phyloP scores from a whole-genome alignment of 2,113 vertebrate genomes.

The Struthio camelus region DNA sequence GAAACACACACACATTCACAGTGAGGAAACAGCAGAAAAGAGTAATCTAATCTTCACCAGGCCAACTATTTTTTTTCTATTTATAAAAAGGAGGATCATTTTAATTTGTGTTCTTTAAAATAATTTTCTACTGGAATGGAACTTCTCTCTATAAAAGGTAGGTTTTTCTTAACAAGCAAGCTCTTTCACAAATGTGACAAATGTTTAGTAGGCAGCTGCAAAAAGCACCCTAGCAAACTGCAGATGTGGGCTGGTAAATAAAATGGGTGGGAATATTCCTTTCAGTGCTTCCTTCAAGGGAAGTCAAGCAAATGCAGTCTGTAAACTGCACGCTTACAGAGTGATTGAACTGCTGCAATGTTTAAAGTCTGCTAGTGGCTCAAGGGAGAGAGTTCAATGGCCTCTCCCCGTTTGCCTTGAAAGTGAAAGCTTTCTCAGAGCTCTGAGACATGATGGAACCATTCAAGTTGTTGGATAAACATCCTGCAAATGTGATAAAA shows the following conservation, averaged over 20 bases:
- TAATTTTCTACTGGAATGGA: conserved; percentile 46
- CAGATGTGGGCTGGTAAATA: not conserved
- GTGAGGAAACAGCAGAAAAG: not conserved
- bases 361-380: not conserved
- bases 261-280: not conserved
- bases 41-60: not conserved
- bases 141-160: conserved; percentile 71
- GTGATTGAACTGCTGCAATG: not conserved
- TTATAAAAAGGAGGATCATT: not conserved
- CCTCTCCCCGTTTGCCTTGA: not conserved
- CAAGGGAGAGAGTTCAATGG: not conserved
- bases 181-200: not conserved
- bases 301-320: not conserved
- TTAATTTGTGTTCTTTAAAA: not conserved
- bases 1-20: not conserved
- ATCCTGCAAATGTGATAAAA: not conserved
- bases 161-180: not conserved
- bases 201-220: not conserved
- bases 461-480: not conserved
- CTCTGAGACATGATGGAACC: accelerated
- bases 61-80: not conserved
- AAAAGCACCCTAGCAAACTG: not conserved
- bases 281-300: not conserved
- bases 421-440: not conserved
- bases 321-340: not conserved